Evolutionary conservation across 2,888 invertebrate species (phyloP).

Genomic region (Drosophila hamatofila): DNA sequence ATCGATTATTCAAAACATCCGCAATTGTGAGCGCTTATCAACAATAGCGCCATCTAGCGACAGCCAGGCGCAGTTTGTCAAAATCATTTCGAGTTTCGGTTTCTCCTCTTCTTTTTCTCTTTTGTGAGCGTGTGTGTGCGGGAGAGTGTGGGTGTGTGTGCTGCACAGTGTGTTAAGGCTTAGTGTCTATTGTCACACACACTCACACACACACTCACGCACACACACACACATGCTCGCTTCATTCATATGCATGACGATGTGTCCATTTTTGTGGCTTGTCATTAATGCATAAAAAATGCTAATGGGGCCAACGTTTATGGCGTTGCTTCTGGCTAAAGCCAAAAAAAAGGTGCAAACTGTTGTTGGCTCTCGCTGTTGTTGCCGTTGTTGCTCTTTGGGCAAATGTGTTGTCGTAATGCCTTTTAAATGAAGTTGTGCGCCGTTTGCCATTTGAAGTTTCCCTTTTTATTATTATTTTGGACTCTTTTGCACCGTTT

Average conservation of each 20-base stretch:
- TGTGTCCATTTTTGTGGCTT: conserved; percentile 80
- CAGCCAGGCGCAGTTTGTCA: conserved; percentile 71
- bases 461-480: conserved; percentile 46
- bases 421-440: conserved; percentile 79
- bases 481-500: conserved; percentile 70
- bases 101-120: conserved; percentile 12
- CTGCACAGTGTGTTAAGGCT: conserved; percentile 65
- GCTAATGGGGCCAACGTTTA: conserved; percentile 76
- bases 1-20: conserved; percentile 81
- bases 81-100: conserved; percentile 54
- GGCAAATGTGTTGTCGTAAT: conserved; percentile 71
- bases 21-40: conserved; percentile 74
- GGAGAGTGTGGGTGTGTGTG: background rate
- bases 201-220: conserved; percentile 3
- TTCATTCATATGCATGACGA: conserved; percentile 79
- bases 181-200: conserved; percentile 73
- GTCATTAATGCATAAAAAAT: conserved; percentile 79
- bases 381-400: conserved; percentile 51
- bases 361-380: conserved; percentile 54
- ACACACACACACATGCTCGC: conserved; percentile 26
- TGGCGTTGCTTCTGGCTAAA: conserved; percentile 62
- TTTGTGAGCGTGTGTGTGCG: background rate
- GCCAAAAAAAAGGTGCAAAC: conserved; percentile 67
- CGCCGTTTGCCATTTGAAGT: conserved; percentile 79
- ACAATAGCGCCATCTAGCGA: conserved; percentile 73